Conservation (phyloP, 2,113 vertebrate genomes). For the Oriolus oriolus region DNA sequence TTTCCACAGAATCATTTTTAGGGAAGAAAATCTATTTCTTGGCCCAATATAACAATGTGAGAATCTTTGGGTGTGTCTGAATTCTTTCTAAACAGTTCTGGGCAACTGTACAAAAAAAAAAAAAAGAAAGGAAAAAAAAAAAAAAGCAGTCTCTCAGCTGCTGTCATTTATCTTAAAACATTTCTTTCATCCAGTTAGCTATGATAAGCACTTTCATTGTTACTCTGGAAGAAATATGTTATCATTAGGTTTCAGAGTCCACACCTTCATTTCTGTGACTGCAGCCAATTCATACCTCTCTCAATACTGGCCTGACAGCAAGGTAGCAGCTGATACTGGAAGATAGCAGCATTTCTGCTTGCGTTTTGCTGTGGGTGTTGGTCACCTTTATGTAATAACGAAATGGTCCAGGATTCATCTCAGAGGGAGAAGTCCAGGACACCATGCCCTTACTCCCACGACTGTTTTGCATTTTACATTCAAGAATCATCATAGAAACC, state of each 20-base stretch:
- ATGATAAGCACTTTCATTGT: constrained; percentile 29
- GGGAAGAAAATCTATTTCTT: neutral
- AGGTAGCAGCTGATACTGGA: neutral
- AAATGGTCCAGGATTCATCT: neutral
- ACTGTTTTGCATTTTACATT: neutral
- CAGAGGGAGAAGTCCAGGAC: neutral
- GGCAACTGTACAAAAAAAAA: neutral
- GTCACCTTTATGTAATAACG: neutral
- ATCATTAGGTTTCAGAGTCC: constrained; percentile 35
- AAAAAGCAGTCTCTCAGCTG: neutral
- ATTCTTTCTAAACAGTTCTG: constrained; percentile 19
- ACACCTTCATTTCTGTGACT: constrained; percentile 28
- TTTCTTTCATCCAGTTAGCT: constrained; percentile 37
- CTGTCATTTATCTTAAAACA: constrained; percentile 22
- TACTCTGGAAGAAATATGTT: constrained; percentile 19
- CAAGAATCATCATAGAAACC: neutral
- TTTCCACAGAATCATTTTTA: neutral
- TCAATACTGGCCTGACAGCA: neutral
- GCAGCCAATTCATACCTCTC: neutral
- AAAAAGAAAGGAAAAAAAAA: neutral
- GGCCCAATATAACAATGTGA: neutral
- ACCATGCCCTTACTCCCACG: neutral
- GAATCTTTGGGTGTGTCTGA: constrained; percentile 17
- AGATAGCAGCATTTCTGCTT: neutral
- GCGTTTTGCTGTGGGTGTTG: neutral